A percentile compares a stretch with the other conserved stretches of the same genome.
Conservation (phyloP, 2,797 vertebrate species). For the Myripristis murdjan region DNA sequence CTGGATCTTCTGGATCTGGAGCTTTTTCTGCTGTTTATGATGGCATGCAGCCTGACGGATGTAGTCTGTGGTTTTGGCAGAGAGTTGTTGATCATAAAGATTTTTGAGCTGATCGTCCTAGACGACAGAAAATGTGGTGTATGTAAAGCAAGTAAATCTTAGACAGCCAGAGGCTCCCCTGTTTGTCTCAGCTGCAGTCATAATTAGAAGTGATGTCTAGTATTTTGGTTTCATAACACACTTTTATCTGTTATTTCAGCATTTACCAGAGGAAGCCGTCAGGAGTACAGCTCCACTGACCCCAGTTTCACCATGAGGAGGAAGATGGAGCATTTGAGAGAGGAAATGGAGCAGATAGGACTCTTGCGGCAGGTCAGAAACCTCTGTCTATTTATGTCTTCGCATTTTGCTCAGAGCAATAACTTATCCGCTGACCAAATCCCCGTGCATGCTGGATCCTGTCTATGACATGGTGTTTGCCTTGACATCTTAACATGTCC, state of each 20-base stretch:
- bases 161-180: background rate
- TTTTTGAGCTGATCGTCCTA: background rate
- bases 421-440: background rate
- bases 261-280: conserved; percentile 90
- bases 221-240: background rate
- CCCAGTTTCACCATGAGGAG: conserved; percentile 98
- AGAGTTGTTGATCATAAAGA: too few relatives aligned
- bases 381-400: conserved; percentile 15
- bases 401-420: background rate
- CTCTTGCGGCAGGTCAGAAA: conserved; percentile 91
- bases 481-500: too few relatives aligned
- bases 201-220: background rate
- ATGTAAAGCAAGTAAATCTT: background rate
- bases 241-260: conserved; percentile 78
- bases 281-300: conserved; percentile 90
- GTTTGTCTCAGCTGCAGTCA: background rate
- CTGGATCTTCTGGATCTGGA: too few relatives aligned
- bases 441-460: conserved; percentile 9
- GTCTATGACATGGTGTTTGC: conserved; percentile 24
- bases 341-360: conserved; percentile 96
- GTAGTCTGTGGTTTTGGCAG: too few relatives aligned
- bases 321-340: conserved; percentile 98
- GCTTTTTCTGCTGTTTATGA: too few relatives aligned
- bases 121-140: background rate
- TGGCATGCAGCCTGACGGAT: too few relatives aligned